Conservation (phyloP, 2,888 invertebrate species). For the Nymphalis c-album region DNA sequence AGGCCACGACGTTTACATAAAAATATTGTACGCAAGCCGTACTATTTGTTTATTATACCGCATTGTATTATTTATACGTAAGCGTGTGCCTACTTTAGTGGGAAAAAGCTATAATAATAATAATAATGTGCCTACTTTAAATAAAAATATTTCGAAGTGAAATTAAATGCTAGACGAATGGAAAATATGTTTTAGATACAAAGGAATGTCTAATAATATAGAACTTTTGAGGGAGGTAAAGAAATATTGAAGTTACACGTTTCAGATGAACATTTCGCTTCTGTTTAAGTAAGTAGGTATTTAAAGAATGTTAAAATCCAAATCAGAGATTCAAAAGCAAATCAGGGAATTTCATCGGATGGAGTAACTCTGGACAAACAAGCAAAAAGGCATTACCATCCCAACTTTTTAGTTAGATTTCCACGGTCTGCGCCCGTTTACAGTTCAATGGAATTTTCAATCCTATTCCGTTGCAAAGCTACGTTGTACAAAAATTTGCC, state of each 20-base stretch:
- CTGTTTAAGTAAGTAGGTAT: constrained; percentile 37
- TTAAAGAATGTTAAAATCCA: constrained; percentile 43
- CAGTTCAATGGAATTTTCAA: constrained; percentile 67
- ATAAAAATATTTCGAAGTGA: constrained; percentile 17
- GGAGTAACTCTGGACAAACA: constrained; percentile 53
- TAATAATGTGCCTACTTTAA: background rate
- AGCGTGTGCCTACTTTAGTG: background rate
- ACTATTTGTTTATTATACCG: too few relatives aligned
- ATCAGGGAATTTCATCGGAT: constrained; percentile 53
- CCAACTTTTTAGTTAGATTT: constrained; percentile 69
- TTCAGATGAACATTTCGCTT: constrained; percentile 28
- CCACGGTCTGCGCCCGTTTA: constrained; percentile 55
- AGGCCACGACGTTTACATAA: background rate
- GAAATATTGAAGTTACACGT: constrained; percentile 40
- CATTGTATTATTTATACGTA: too few relatives aligned
- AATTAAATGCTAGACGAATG: constrained; percentile 19
- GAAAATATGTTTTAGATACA: constrained; percentile 33
- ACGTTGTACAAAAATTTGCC: constrained; percentile 54
- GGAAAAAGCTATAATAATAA: background rate
- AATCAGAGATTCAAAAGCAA: constrained; percentile 51
- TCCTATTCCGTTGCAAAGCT: constrained; percentile 60
- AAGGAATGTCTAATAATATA: constrained; percentile 37
- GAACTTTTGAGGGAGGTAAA: constrained; percentile 37
- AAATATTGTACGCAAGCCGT: background rate
- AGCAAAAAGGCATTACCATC: constrained; percentile 61